These are phyloP conservation scores for Thryonomys swinderianus DNA, from an alignment of 2,113 vertebrate species.

Conservation along the genomic window DNA sequence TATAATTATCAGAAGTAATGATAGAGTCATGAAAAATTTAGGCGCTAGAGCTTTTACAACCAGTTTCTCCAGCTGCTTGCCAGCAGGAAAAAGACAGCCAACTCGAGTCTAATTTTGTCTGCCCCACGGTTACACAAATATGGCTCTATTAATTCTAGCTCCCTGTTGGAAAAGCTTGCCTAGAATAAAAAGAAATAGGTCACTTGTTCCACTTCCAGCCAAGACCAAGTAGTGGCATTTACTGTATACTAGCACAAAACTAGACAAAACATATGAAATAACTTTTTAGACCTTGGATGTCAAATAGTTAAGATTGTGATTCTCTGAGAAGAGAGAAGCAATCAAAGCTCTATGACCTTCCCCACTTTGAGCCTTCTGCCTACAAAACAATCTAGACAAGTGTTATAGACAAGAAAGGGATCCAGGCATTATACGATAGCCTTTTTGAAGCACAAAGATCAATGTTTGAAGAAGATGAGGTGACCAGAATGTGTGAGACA, in stretches of 20 bases:
- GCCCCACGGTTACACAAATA: not conserved
- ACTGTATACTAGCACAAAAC: not conserved
- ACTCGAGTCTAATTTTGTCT: constrained; percentile 23
- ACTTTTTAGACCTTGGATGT: not conserved
- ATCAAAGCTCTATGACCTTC: not conserved
- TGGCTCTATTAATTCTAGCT: not conserved
- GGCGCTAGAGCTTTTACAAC: not conserved
- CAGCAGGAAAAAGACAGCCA: not conserved
- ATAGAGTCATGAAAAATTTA: not conserved
- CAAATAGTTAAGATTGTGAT: not conserved
- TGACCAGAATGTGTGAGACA: not conserved
- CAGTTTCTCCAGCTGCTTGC: constrained; percentile 20
- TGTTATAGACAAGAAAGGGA: not conserved
- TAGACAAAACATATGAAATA: not conserved
- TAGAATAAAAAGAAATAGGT: not conserved
- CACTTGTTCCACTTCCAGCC: not conserved
- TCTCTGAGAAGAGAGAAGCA: not conserved
- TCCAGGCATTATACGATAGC: not conserved
- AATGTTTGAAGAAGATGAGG: not conserved
- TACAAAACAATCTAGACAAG: not conserved
- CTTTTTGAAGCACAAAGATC: not conserved
- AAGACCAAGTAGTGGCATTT: not conserved
- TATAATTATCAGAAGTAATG: not conserved
- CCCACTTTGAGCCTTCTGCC: not conserved
- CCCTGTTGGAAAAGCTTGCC: constrained; percentile 18